phyloP scores from a whole-genome alignment of 2,888 invertebrate species.

The Sinohyriopsis cumingii region DNA sequence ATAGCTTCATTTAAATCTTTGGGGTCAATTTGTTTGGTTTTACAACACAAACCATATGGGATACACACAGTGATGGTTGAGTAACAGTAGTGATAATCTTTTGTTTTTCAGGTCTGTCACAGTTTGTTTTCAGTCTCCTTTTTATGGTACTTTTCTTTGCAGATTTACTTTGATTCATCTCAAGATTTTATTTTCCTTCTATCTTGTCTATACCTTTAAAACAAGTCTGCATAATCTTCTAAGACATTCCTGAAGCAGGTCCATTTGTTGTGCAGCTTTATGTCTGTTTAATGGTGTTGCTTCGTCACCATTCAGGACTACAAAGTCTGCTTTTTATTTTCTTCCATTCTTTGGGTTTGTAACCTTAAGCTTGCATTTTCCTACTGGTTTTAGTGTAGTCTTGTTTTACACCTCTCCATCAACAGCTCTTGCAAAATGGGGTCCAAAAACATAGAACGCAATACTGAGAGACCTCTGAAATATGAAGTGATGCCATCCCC shows the following conservation, averaged over 20 bases:
- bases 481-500: too few relatives aligned
- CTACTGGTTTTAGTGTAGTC: too few relatives aligned
- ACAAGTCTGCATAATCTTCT: conserved; percentile 9
- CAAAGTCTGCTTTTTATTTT: conserved; percentile 8
- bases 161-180: conserved; percentile 17
- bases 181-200: conserved; percentile 13
- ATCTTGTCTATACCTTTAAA: conserved; percentile 17
- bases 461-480: too few relatives aligned
- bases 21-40: conserved; percentile 35
- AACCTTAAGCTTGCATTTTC: background rate
- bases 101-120: conserved; percentile 12
- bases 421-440: too few relatives aligned
- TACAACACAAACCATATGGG: conserved; percentile 26
- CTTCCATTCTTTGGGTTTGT: conserved; percentile 1
- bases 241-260: conserved; percentile 1
- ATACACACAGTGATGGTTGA: conserved; percentile 40
- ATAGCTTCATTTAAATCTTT: conserved; percentile 33
- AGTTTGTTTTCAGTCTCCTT: conserved; percentile 21
- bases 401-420: background rate
- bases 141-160: conserved; percentile 21
- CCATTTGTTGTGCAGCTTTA: conserved; percentile 9
- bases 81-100: conserved; percentile 24
- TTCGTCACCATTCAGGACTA: conserved; percentile 5
- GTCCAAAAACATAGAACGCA: too few relatives aligned
- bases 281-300: conserved; percentile 4